These are phyloP conservation scores for Calameuta pallipes DNA, from an alignment of 2,888 invertebrate species.

Conservation along the genomic window DNA sequence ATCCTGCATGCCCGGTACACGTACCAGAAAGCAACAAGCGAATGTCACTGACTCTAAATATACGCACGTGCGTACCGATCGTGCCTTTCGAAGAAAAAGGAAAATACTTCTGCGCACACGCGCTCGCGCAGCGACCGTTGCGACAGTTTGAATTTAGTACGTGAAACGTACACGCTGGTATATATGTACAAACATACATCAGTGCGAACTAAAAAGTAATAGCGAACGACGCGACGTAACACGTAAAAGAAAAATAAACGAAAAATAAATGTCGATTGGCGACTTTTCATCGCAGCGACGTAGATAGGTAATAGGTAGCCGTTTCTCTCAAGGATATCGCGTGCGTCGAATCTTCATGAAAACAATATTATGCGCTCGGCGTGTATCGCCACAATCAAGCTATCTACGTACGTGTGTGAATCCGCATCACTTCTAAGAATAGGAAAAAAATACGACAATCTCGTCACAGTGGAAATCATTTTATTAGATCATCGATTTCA, in stretches of 20 bases:
- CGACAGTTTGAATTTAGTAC: not conserved
- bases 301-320: not conserved
- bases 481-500: not conserved
- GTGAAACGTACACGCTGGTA: not conserved
- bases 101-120: not conserved
- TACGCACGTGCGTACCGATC: conserved; percentile 22
- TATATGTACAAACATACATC: not conserved
- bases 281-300: not conserved
- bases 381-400: not conserved
- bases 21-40: conserved; percentile 14
- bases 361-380: not conserved
- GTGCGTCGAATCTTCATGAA: conserved; percentile 1
- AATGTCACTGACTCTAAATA: conserved; percentile 36
- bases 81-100: not conserved
- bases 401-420: not conserved
- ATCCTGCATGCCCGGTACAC: conserved; percentile 19
- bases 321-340: conserved; percentile 1
- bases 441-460: not conserved
- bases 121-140: not conserved
- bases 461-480: not conserved
- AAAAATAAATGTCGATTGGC: not conserved
- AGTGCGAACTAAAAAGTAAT: not conserved
- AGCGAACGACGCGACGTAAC: not conserved
- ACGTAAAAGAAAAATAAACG: not conserved
- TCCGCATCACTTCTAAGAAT: not conserved